Base-by-base conservation (phyloP, 2,888 invertebrate species). In the Oscheius sp. region DNA sequence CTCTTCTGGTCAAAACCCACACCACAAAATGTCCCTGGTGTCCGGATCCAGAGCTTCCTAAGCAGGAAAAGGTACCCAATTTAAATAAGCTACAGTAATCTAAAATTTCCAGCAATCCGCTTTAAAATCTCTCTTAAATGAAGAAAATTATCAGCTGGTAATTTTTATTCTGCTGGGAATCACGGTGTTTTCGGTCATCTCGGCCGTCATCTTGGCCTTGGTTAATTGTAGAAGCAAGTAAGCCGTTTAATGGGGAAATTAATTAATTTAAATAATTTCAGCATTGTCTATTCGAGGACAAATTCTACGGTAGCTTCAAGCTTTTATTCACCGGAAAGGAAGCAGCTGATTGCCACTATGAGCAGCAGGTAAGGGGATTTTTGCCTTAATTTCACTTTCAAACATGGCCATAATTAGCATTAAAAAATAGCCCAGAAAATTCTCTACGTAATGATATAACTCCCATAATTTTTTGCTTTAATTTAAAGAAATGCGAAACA, bases 11-110 rank as follows among this genome's bases (percentile, higher is more conserved):
- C 25, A 63, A 46, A 23, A 63, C 23, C 18, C 25, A 63, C 63
- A 46, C 25, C 21, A 23, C 13, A 1, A 43, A 23, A 13, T 63
- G 63, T 45, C 63, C 63, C 18, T 63, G 63, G 63, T 63, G 63
- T 23, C 63, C 43, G 2, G 63, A 63, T n/a, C 35, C 29, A 18
- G 45, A 43, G 35, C 27, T 29, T 58, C 25, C 58, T 2, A 43
- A 43, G 12, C 21, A 23, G 18, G 63, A 63, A 21, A 63, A 41
- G 46, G 63, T 45, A 21, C 9, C 9, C 9, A 6, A 6, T 35
- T n/a, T n/a, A n/a, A n/a, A n/a, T n/a, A n/a, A n/a, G n/a, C n/a
- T 16, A 35, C 16, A 18, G 41, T 35, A 59, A 0, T 35, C 18
- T 1, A 2, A 18, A 27, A 35, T 21, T 59, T 35, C 12, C 29